Evolutionary conservation across 1,140 invertebrate species (phyloP), one percentile per base, ranked within the genome.

Genomic region (Drosophila rhopaloa): DNA sequence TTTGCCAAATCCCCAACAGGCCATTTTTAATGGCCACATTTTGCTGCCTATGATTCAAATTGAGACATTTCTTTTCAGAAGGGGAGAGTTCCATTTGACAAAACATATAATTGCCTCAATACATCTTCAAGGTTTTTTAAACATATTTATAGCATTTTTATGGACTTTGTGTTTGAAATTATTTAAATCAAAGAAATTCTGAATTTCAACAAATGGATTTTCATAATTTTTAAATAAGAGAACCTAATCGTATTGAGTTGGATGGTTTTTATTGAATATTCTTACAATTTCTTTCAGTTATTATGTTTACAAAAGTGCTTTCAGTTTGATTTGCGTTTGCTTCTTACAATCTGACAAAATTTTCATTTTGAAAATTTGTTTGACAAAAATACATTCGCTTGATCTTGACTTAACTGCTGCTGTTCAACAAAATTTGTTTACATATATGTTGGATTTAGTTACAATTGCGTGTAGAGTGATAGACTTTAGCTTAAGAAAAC

Each of bases 381-480:
- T 74, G 43, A 84, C 58, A 83, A 76, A 78, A 79, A 82, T 82
- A 82, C 76, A 83, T 75, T 79, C 47, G 67, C 55, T 66, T 59
- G 57, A 38, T 47, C 56, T 71, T 74, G 70, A 82, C 67, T 90
- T 90, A 71, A 71, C 70, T 79, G 70, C 84, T 89, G 84, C 81
- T 89, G 84, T 89, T 89, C 84, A 89, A 89, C 85, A 89, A 83
- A 74, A 81, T 76, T 59, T 70, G 53, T 60, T 78, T 71, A 81
- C 60, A 81, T 75, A 79, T 60, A 81, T 73, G 35, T 61, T 50
- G 61, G 47, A 55, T 66, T 76, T 62, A 82, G 76, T 81, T 70
- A 74, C 48, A 67, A 74, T 81, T 72, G 61, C 48, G 63, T 79
- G 59, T 51, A 76, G 43, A 57, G 43, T 48, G 54, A 40, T 57